These are phyloP conservation scores for Conchocele bisecta DNA, from an alignment of 2,888 invertebrate species.

Conservation along the genomic window DNA sequence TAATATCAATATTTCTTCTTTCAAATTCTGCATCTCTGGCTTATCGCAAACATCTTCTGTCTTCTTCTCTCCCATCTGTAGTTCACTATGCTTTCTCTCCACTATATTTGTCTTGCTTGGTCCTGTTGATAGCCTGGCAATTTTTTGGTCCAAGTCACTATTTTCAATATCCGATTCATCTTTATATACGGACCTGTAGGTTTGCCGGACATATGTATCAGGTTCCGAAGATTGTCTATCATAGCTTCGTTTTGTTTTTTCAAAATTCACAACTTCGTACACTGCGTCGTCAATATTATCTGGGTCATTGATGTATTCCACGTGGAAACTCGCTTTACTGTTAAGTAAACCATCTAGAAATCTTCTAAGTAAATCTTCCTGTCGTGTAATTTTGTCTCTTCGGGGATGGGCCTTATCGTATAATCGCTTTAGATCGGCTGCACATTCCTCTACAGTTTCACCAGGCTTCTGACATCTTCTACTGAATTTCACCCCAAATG, in stretches of 20 bases:
- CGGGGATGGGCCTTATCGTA: slow-evolving; percentile 28
- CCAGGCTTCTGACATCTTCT: slow-evolving; percentile 13
- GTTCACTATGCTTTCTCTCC: background rate
- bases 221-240: background rate
- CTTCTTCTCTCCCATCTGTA: too few species aligned
- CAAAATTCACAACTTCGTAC: slow-evolving; percentile 15
- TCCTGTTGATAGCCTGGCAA: background rate
- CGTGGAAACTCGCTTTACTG: slow-evolving; percentile 40
- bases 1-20: too few species aligned
- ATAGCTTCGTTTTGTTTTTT: slow-evolving; percentile 22
- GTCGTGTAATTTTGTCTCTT: slow-evolving; percentile 23
- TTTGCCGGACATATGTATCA: background rate
- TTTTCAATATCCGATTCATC: too few species aligned
- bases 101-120: slow-evolving; percentile 10
- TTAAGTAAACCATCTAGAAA: slow-evolving; percentile 33
- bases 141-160: background rate
- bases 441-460: slow-evolving; percentile 23
- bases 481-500: slow-evolving; percentile 13
- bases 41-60: too few species aligned
- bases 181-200: too few species aligned
- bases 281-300: slow-evolving; percentile 31
- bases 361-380: slow-evolving; percentile 34
- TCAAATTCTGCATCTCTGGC: too few species aligned
- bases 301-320: slow-evolving; percentile 38
- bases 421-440: slow-evolving; percentile 29